phyloP scores from a whole-genome alignment of 2,888 invertebrate species.

The Drosophila vallismaia region DNA sequence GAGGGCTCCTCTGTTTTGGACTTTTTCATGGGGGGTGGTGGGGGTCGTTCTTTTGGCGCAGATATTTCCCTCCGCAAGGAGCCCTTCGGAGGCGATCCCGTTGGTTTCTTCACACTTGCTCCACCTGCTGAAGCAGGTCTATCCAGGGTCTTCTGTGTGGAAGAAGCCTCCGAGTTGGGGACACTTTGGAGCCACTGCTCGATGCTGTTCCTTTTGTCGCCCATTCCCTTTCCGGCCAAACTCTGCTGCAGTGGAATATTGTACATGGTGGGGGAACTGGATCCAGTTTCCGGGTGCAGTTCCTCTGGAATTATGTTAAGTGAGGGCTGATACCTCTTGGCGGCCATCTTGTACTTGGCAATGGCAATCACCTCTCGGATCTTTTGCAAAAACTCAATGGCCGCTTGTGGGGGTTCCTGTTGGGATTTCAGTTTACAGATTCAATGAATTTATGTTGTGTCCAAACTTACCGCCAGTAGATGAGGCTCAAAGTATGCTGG shows the following conservation, averaged over 20 bases:
- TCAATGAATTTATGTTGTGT: no score
- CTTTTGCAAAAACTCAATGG: conserved; percentile 94
- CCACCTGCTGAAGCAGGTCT: not conserved
- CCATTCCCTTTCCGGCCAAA: conserved; percentile 84
- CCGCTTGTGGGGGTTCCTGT: conserved; percentile 95
- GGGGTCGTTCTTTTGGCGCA: conserved; percentile 81
- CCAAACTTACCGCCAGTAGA: conserved; percentile 88
- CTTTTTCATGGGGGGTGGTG: conserved; percentile 76
- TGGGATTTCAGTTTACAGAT: not conserved
- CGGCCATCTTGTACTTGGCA: conserved; percentile 94
- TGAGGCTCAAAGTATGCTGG: conserved; percentile 96
- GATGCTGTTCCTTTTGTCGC: conserved; percentile 90
- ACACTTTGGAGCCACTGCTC: conserved; percentile 91
- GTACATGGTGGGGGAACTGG: conserved; percentile 83
- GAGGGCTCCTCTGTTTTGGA: conserved; percentile 14
- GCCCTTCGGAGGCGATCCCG: conserved; percentile 51
- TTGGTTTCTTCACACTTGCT: conserved; percentile 43
- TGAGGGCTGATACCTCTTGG: conserved; percentile 91
- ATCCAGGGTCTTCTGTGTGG: conserved; percentile 23
- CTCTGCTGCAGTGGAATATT: conserved; percentile 84
- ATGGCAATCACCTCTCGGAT: conserved; percentile 95
- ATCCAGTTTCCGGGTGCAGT: conserved; percentile 64
- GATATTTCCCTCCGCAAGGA: conserved; percentile 67
- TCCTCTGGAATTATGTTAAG: conserved; percentile 93
- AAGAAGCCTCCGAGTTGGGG: conserved; percentile 83